Evolutionary conservation across 2,888 invertebrate genomes (phyloP).

Genomic region (Adelognathus sp.): DNA sequence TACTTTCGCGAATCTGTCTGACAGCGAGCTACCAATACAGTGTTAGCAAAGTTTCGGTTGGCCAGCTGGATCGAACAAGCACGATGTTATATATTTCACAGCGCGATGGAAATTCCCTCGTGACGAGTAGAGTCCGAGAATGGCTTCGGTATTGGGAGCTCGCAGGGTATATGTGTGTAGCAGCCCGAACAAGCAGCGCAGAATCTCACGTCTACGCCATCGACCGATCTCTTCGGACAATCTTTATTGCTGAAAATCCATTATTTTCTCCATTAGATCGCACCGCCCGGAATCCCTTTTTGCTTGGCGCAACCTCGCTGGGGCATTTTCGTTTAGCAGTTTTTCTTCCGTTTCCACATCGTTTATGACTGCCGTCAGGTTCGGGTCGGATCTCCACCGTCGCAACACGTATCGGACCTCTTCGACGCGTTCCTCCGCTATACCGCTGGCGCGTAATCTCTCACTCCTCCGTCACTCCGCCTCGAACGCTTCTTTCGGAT

Average conservation of each 20-base stretch:
- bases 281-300: constrained; percentile 70
- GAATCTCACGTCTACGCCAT: constrained; percentile 57
- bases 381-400: constrained; percentile 57
- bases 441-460: constrained; percentile 43
- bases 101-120: constrained; percentile 54
- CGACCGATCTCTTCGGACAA: constrained; percentile 75
- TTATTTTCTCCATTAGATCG: constrained; percentile 80
- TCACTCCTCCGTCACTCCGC: too few relatives aligned
- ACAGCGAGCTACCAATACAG: constrained; percentile 19
- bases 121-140: constrained; percentile 64
- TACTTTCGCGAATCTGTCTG: constrained; percentile 26
- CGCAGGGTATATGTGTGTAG: neutral
- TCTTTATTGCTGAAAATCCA: constrained; percentile 81
- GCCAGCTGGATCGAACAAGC: neutral
- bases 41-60: constrained; percentile 10
- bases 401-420: constrained; percentile 51
- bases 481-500: too few relatives aligned
- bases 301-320: constrained; percentile 59
- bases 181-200: constrained; percentile 44
- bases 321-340: constrained; percentile 81
- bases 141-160: constrained; percentile 48
- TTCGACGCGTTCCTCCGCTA: constrained; percentile 23
- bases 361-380: constrained; percentile 74
- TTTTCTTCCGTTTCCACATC: constrained; percentile 78
- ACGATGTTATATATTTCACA: neutral